Evolutionary conservation across 2,113 vertebrate genomes (phyloP).

Genomic region (cat (Felis catus)): F.catus_Fca126_mat1.0 CM031418.1:128209001-128209500

Average conservation of each 20-base stretch:
- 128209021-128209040: background rate
- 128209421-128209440: too few species aligned
- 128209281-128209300: too few species aligned
- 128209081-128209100: too few species aligned
- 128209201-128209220: background rate
- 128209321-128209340: too few species aligned
- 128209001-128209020: background rate
- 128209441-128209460: too few species aligned
- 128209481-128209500: background rate
- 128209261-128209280: background rate
- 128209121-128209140: rapidly evolving
- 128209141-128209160: background rate
- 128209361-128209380: too few species aligned
- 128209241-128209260: background rate
- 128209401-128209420: too few species aligned
- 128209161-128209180: too few species aligned
- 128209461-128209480: background rate
- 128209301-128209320: too few species aligned
- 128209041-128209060: background rate
- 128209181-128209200: background rate
- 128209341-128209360: too few species aligned
- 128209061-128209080: background rate
- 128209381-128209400: too few species aligned
- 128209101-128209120: rapidly evolving
- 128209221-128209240: background rate